Evolutionary conservation across 2,888 invertebrate genomes (phyloP).

Genomic region (Drosophila kokeensis): DNA sequence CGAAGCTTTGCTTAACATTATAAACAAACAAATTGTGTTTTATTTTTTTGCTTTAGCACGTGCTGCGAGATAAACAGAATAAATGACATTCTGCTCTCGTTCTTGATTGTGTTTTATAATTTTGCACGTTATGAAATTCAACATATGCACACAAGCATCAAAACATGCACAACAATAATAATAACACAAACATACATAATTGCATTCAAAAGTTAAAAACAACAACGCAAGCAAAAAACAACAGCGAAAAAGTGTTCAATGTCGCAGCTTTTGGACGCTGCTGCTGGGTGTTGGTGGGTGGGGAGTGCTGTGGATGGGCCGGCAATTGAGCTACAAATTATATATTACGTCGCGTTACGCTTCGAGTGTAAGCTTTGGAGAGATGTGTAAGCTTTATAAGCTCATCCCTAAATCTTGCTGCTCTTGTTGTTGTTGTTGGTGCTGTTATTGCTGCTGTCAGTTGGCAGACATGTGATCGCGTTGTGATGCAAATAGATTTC

Average conservation of each 20-base stretch:
- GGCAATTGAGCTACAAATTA: slow-evolving; percentile 21
- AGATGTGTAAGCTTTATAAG: slow-evolving; percentile 18
- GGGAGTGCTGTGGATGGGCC: not conserved
- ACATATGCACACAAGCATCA: slow-evolving; percentile 56
- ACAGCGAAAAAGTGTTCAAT: slow-evolving; percentile 25
- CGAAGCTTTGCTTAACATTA: slow-evolving; percentile 65
- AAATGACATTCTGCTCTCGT: slow-evolving; percentile 38
- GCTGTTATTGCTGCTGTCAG: slow-evolving; percentile 22
- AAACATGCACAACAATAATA: slow-evolving; percentile 56
- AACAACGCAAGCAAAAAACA: slow-evolving; percentile 28
- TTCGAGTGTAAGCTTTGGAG: slow-evolving; percentile 14
- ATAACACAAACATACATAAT: slow-evolving; percentile 27
- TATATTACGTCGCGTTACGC: slow-evolving; percentile 9
- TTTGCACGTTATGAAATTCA: slow-evolving; percentile 63
- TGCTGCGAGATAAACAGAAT: slow-evolving; percentile 68
- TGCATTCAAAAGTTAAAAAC: slow-evolving; percentile 31
- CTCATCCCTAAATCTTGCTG: slow-evolving; percentile 26
- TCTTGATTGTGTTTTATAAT: slow-evolving; percentile 39
- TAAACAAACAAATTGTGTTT: slow-evolving; percentile 67
- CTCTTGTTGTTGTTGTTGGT: not conserved
- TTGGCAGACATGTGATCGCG: slow-evolving; percentile 54
- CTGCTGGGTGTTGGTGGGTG: not conserved
- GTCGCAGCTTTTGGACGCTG: slow-evolving; percentile 25
- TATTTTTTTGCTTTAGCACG: slow-evolving; percentile 64
- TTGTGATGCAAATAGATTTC: slow-evolving; percentile 61